Percentiles rank a stretch among this genome's conserved stretches.
Conservation (phyloP, 2,113 vertebrate genomes). For the Sminthopsis crassicaudata region DNA sequence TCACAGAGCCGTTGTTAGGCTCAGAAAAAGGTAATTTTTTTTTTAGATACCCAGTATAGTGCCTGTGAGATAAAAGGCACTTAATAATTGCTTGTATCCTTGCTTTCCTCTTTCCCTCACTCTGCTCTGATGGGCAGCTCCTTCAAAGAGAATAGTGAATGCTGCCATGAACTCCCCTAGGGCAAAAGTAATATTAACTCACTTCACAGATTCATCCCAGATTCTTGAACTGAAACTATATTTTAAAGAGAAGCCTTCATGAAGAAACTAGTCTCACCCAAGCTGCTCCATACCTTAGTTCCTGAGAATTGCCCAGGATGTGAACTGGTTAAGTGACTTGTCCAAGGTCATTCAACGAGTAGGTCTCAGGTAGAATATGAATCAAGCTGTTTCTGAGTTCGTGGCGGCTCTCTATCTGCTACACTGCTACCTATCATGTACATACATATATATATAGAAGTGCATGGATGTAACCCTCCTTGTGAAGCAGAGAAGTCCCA, state of each 20-base stretch:
- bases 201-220: not conserved
- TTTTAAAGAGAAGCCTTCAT: not conserved
- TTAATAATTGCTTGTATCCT: not conserved
- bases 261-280: not conserved
- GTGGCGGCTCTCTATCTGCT: not conserved
- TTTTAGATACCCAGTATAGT: not conserved
- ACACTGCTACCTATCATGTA: not conserved
- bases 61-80: not conserved
- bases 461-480: not conserved
- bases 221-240: not conserved
- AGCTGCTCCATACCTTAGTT: not conserved
- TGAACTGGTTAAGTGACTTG: not conserved
- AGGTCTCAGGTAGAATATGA: not conserved
- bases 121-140: not conserved
- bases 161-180: not conserved
- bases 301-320: not conserved
- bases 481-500: not conserved
- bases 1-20: not conserved
- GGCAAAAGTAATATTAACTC: not conserved
- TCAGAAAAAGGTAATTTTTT: not conserved
- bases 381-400: not conserved
- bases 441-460: not conserved
- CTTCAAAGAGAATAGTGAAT: not conserved
- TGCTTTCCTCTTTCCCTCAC: not conserved
- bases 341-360: not conserved